Base-by-base conservation (phyloP, 1,140 invertebrate genomes). In the Sarcophaga peregrina region DNA sequence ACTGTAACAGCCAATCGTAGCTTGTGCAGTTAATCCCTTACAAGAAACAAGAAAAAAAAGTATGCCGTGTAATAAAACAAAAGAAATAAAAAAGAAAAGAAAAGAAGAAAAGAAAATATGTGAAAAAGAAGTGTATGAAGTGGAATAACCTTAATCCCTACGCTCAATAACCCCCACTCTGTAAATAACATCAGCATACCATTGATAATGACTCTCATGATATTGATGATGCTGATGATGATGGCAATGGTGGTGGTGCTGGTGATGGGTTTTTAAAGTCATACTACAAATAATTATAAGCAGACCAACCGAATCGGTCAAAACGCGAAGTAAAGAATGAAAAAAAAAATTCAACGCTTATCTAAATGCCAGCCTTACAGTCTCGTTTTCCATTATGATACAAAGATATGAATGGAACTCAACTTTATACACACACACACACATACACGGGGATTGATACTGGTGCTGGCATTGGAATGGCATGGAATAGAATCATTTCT, bases 301-400 rank as follows among this genome's bases (percentile, higher is more conserved):
- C 9, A 45, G 17, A 74, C 15, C 48, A 80, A 10, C 6, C 13
- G 11, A 8, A 47, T 37, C 25, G 25, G 25, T 37, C 25, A 37
- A 11, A 78, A 17, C n/a, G 45, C 5, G 45, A 48, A 25, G 37
- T 45, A 45, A 20, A 81, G 47, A 54, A 17, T 15, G 25, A 62
- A 25, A 10, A 3, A 81, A 46, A 62, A 80, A 78, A 76, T 82
- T 72, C 83, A 37, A 10, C 74, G 73, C 86, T 90, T 90, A 90
- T 90, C 89, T 90, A 87, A 89, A 88, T 88, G 86, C 88, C 89
- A 90, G 89, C 87, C 89, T 90, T 86, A 86, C 85, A 89, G 89
- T 90, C 89, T 90, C 89, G 88, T 90, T 89, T 90, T 90, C 89
- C 89, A 90, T 90, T 90, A 90, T 89, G 89, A 90, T 90, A 87